Base-by-base conservation (phyloP, 1,140 invertebrate species). In the Drosophila guanche region DNA sequence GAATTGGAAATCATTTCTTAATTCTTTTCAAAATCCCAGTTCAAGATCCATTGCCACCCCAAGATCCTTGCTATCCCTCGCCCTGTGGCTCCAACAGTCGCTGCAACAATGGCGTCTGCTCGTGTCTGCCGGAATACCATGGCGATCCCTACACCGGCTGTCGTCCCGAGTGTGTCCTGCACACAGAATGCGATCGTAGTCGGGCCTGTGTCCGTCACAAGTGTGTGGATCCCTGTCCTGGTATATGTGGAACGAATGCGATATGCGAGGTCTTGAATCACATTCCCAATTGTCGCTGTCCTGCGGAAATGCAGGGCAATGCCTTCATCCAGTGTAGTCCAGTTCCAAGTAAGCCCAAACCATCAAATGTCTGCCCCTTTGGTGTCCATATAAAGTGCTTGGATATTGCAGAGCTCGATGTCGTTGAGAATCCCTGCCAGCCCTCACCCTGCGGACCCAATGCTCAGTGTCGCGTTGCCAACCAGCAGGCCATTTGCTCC, bases 111-210 rank as follows among this genome's bases (percentile, higher is more conserved):
- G 89, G 89, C 8, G 67, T 86, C 22, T 91, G 90, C 53, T 70
- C 59, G 5, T 91, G 90, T 12, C 57, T 89, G n/a, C 89, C 92
- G 20, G 94, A 94, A 52, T 96, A 95, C 79, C 92, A 93, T 46
- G 94, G 94, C 16, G 93, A 94, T 90, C 94, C 95, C 3, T 95
- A 95, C 59, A 84, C 91, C 59, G 94, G 93, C 6, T 97, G 97
- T 91, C 92, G 95, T 74, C 96, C 96, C 5, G 96, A 97, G 92
- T 97, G 96, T 90, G 94, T 96, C 0, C 93, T 96, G 75, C 97
- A 96, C 90, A 94, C 95, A 2, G 96, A 97, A 67, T 97, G 96
- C 90, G 92, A 95, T 2, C 92, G 94, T 52, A 92, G 94, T 54
- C 95, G 94, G 81, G 94, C 95, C 4, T 97, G 96, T 90, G 94